Conservation (phyloP, 2,888 invertebrate genomes). For the Nomada ruficornis region DNA sequence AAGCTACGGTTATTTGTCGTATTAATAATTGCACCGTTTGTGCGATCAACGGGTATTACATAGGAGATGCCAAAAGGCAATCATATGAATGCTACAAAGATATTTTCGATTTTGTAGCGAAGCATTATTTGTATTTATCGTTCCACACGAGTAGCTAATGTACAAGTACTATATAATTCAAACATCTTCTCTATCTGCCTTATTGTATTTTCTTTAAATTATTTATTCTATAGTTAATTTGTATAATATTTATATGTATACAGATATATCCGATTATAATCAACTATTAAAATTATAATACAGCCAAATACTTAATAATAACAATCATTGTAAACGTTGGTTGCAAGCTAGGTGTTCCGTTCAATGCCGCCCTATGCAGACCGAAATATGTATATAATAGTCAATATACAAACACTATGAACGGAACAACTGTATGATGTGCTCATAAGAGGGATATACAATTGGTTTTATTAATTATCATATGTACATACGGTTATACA, state of each 20-base stretch:
- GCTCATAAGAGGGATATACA: slow-evolving; percentile 75
- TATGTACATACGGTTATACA: slow-evolving; percentile 71
- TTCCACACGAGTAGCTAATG: slow-evolving; percentile 72
- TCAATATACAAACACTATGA: slow-evolving; percentile 62
- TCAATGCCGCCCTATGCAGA: slow-evolving; percentile 56
- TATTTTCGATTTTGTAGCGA: slow-evolving; percentile 67
- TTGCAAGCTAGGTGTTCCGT: slow-evolving; percentile 77
- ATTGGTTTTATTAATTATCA: slow-evolving; percentile 73
- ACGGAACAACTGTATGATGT: slow-evolving; percentile 73
- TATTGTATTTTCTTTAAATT: slow-evolving; percentile 70
- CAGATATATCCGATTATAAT: slow-evolving; percentile 77
- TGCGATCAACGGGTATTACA: slow-evolving; percentile 55
- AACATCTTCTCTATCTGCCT: slow-evolving; percentile 62
- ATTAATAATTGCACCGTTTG: slow-evolving; percentile 65
- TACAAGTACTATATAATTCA: slow-evolving; percentile 75
- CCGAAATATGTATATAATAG: slow-evolving; percentile 43
- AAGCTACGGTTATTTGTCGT: slow-evolving; percentile 53
- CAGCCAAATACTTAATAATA: slow-evolving; percentile 80
- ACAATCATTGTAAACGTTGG: slow-evolving; percentile 78
- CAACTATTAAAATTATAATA: slow-evolving; percentile 82
- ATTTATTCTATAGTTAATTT: slow-evolving; percentile 76
- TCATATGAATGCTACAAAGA: slow-evolving; percentile 65
- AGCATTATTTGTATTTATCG: slow-evolving; percentile 70
- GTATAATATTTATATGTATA: slow-evolving; percentile 79
- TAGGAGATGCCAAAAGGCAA: slow-evolving; percentile 58